Evolutionary conservation across 2,113 vertebrate genomes (phyloP).

Genomic region (Tiliqua scincoides): DNA sequence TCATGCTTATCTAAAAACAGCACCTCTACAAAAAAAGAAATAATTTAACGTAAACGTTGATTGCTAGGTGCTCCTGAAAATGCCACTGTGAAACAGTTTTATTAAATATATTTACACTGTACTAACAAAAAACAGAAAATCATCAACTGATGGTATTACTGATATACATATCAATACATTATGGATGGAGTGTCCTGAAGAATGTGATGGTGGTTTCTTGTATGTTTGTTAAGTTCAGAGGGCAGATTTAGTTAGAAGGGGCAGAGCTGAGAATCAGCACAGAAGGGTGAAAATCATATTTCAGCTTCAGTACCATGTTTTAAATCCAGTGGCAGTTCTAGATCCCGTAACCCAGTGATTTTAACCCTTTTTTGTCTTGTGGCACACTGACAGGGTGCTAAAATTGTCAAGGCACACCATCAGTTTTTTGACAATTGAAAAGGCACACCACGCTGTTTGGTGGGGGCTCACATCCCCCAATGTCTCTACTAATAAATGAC

Average conservation of each 20-base stretch:
- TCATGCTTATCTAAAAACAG: constrained; percentile 47
- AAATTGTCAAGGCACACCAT: too few relatives aligned
- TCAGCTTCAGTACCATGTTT: neutral
- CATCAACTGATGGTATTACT: neutral
- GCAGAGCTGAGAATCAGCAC: neutral
- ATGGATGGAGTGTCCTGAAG: neutral
- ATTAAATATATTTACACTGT: constrained; percentile 21
- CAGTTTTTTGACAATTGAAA: too few relatives aligned
- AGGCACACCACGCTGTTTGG: too few relatives aligned
- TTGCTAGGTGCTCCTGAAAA: constrained; percentile 1
- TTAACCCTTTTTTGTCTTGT: too few relatives aligned
- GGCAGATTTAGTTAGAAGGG: neutral
- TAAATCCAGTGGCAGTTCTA: too few relatives aligned
- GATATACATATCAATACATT: neutral
- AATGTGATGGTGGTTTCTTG: neutral
- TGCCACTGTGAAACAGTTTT: constrained; percentile 2
- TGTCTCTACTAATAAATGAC: too few relatives aligned
- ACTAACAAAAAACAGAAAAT: constrained; percentile 3
- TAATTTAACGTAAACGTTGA: constrained; percentile 21
- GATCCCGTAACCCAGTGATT: too few relatives aligned
- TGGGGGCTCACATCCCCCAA: too few relatives aligned
- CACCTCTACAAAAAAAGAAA: constrained; percentile 11
- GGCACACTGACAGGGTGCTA: too few relatives aligned
- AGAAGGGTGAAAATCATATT: neutral
- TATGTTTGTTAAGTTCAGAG: neutral